Base-by-base conservation (phyloP, 2,888 invertebrate species). In the Gibbula magus region DNA sequence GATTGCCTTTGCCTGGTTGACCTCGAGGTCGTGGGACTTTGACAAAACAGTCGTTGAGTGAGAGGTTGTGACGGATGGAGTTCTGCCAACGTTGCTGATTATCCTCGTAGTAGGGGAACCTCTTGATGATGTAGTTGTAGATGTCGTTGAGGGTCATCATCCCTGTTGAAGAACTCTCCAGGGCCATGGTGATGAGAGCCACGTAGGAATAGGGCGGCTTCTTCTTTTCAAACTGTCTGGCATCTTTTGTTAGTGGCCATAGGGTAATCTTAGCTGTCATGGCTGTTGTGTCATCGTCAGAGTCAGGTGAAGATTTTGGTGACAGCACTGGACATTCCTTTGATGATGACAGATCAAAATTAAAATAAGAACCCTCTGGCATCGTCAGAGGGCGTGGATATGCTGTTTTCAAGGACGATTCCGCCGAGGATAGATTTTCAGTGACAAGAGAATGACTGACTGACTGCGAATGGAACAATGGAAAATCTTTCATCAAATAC, bases 141-240 rank as follows among this genome's bases (percentile, higher is more conserved):
- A 97, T 97, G 93, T 97, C 96, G 73, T 96, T 95, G 82, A 96
- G 94, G 16, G 96, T 96, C 91, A 98, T 94, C 98, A 99, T 99
- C 93, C 98, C 98, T 93, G 98, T 98, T 74, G 96, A 96, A n/a
- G 97, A 97, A 92, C 97, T 97, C 96, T 99, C 98, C 91, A 99
- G 99, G 82, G 99, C 99, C 99, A 99, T 99, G 84, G 99, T 99
- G 75, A 99, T 99, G 86, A 99, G 94, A 76, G 99, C 98, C 92
- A 99, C 99, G 94, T 99, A 99, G 67, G 99, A 99, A 93, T 98
- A 99, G 56, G 99, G 99, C 83, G 99, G 99, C 94, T 99, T 99
- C 93, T 99, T 98, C 93, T 98, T 98, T 91, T 91, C 91, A 79
- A 92, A 92, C 13, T 89, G 84, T 35, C 92, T 85, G 61, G 88